A percentile compares a stretch with the other conserved stretches of the same genome.
These are phyloP conservation scores for Deroptyus accipitrinus DNA, from an alignment of 2,113 vertebrate genomes.

Conservation along the genomic window DNA sequence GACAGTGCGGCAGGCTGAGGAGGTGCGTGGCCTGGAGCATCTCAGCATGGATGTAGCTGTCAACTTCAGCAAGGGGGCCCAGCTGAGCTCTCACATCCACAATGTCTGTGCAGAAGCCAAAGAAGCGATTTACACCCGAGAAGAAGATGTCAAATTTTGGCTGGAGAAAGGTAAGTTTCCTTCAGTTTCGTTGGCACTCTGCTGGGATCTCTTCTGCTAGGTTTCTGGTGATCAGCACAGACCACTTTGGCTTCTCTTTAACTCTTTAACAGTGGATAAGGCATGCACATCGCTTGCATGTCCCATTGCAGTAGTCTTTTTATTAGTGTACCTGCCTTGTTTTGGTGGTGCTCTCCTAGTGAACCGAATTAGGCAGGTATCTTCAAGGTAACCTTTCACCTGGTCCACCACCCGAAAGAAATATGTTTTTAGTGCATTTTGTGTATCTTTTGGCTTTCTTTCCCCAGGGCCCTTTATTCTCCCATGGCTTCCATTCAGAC, in stretches of 20 bases:
- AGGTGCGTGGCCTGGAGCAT: conserved; percentile 83
- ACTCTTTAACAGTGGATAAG: rapidly evolving
- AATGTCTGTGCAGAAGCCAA: conserved; percentile 91
- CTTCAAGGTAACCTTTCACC: background rate
- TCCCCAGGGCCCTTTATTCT: background rate
- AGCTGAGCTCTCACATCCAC: conserved; percentile 89
- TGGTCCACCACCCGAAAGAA: background rate
- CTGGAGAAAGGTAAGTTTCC: conserved; percentile 80
- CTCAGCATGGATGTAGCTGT: conserved; percentile 88
- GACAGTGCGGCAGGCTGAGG: conserved; percentile 88
- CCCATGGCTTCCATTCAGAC: background rate
- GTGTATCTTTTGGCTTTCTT: background rate
- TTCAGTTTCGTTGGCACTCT: rapidly evolving
- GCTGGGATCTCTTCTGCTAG: background rate
- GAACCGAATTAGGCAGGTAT: background rate
- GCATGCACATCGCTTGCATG: rapidly evolving
- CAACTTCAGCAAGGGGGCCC: conserved; percentile 87
- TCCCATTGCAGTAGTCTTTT: too few species aligned
- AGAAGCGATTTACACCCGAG: conserved; percentile 89
- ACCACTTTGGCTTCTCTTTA: background rate
- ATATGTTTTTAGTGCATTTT: background rate
- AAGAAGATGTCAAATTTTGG: conserved; percentile 91
- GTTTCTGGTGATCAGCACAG: background rate
- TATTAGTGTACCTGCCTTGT: background rate
- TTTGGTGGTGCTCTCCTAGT: background rate